Base-by-base conservation (phyloP, 2,113 vertebrate species). In the Desmodus rotundus region DNA sequence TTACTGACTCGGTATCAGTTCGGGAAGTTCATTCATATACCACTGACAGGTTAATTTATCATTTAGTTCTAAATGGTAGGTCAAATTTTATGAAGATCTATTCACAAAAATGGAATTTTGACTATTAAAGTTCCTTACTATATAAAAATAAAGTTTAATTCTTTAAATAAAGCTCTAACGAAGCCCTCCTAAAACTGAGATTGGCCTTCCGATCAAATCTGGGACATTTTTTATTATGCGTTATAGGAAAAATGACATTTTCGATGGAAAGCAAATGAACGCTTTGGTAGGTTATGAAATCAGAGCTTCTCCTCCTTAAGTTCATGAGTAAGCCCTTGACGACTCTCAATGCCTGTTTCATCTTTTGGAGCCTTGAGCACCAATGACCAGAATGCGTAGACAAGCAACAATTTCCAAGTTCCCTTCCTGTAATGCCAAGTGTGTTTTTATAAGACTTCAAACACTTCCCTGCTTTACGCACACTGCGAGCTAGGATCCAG, bases 171-270 rank as follows among this genome's bases (percentile, higher is more conserved):
- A 89, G 50, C 52, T 74, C n/a, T 78, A 87, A 87, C 28, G 45
- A 65, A 72, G 19, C 14, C 12, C 70, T 22, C 11, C 54, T 14
- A 36, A 68, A 52, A 78, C 58, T 70, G 26, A 86, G 36, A 76
- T 36, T 38, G 33, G n/a, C 72, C 36, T 84, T 95, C 47, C 24
- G 88, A 17, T 81, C 72, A 54, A 45, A 31, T 38, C 43, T 50
- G 19, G 50, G 16, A 6, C 45, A 76, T 24, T 80, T 92, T 95
- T 87, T 73, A 61, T 85, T 52, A 36, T 65, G 70, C 63, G 19
- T 82, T 72, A 50, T 28, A 58, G 88, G 65, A 78, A 89, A 94
- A 96, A 86, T 38, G 31, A 41, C 41, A 47, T 54, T 93, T 91
- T 22, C 67, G 33, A 9, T 12, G 12, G 24, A 52, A 93, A 93